These are phyloP conservation scores for Cepaea hortensis DNA, from an alignment of 2,888 invertebrate genomes.

Conservation along the genomic window DNA sequence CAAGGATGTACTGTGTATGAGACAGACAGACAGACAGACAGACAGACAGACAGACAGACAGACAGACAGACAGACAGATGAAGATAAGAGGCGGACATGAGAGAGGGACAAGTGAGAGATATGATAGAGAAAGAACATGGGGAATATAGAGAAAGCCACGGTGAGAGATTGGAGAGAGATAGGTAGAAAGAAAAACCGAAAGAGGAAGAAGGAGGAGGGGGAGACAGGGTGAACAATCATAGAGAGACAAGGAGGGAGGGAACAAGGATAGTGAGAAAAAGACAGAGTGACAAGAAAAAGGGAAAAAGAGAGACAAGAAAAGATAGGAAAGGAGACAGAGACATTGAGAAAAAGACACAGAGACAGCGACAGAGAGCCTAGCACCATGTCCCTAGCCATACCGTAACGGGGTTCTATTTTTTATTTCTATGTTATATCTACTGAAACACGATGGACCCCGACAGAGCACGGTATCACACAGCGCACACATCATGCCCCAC, in stretches of 20 bases:
- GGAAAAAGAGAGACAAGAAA: not conserved
- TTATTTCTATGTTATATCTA: too few relatives aligned
- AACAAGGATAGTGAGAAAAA: not conserved
- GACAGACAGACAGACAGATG: not conserved
- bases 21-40: not conserved
- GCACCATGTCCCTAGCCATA: too few relatives aligned
- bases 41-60: not conserved
- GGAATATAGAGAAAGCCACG: not conserved
- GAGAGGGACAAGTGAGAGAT: not conserved
- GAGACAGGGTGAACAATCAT: not conserved
- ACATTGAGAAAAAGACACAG: too few relatives aligned
- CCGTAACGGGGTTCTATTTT: too few relatives aligned
- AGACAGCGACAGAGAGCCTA: too few relatives aligned
- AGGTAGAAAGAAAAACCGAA: not conserved
- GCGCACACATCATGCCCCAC: too few relatives aligned
- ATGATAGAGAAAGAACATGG: not conserved
- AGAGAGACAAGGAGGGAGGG: not conserved
- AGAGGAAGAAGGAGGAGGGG: not conserved
- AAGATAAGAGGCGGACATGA: not conserved
- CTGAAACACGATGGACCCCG: too few relatives aligned
- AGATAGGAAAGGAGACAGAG: not conserved
- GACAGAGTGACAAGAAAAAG: not conserved
- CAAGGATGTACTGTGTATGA: not conserved
- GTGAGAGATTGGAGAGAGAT: not conserved
- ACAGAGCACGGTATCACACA: too few relatives aligned